Conservation (phyloP, 2,113 vertebrate species). For the Carassius gibelio region DNA sequence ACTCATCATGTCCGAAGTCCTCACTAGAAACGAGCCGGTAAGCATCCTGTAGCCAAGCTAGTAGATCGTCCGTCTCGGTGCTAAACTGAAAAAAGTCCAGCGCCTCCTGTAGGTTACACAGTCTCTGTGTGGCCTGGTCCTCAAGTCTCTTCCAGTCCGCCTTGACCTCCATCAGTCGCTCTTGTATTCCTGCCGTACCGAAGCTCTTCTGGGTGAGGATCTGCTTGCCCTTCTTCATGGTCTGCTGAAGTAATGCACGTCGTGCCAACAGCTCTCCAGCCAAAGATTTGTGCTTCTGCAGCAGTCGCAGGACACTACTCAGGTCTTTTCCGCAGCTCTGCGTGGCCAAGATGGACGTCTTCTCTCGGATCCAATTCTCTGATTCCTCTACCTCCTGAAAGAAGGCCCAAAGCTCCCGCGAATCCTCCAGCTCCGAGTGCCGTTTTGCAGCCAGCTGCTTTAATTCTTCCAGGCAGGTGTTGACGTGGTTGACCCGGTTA, state of each 20-base stretch:
- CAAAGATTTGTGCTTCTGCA: constrained; percentile 86
- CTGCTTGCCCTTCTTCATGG: constrained; percentile 86
- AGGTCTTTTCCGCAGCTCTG: constrained; percentile 86
- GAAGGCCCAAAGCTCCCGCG: constrained; percentile 87
- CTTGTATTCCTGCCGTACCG: constrained; percentile 75
- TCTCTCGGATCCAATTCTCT: constrained; percentile 89
- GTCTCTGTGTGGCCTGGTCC: constrained; percentile 80
- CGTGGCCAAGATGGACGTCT: constrained; percentile 84
- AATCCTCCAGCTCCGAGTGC: constrained; percentile 84
- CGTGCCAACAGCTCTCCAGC: constrained; percentile 85
- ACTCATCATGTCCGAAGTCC: constrained; percentile 94
- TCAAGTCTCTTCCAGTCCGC: constrained; percentile 88
- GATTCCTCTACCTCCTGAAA: constrained; percentile 94
- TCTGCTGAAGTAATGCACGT: constrained; percentile 82
- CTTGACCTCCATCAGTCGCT: constrained; percentile 84
- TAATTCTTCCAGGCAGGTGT: constrained; percentile 87
- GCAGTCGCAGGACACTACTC: constrained; percentile 82
- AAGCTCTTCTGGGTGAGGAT: constrained; percentile 79
- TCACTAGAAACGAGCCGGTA: constrained; percentile 92
- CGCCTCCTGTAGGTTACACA: constrained; percentile 85
- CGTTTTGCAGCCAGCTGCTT: constrained; percentile 80
- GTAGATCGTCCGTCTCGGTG: constrained; percentile 84
- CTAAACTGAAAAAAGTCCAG: constrained; percentile 89
- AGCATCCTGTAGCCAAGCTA: constrained; percentile 89
- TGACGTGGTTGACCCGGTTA: constrained; percentile 92